Base-by-base conservation (phyloP, 2,797 vertebrate genomes). In the Pantherophis vulpinus region DNA sequence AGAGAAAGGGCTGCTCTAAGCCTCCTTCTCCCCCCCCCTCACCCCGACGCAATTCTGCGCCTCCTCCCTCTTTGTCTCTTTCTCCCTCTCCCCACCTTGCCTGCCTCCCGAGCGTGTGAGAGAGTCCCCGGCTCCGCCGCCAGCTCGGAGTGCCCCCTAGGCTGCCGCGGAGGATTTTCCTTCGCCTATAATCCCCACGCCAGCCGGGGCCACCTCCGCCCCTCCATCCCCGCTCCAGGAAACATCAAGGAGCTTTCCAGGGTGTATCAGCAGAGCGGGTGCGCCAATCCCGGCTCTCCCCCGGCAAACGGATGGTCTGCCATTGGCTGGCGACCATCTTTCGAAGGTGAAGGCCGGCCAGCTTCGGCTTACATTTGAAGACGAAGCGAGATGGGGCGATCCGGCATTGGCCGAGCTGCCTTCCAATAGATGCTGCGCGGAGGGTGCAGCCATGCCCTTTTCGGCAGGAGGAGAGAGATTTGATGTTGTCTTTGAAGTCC, bases 241-340 rank as follows among this genome's bases (percentile, higher is more conserved):
- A 91, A 83, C 51, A n/a, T 25, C 86, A 13, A 66, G n/a, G 93
- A 66, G 90, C 37, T 27, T 87, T 74, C 92, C 79, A 27, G 29
- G 54, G 63, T 14, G 13, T 60, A 90, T 91, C 93, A 90, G 91
- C 92, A 91, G 90, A 94, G 93, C 27, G 27, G 37, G 27, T 16
- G 63, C 74, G 5, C 94, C 94, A 95, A 95, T 95, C 87, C 47
- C 83, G 0, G 91, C 47, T 32, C 87, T 58, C 54, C 61, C 10
- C 37, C 23, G 42, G 37, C n/a, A 2, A 23, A 58, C 10, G 23
- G 59, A 11, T 0, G 25, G 5, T 0, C 51, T n/a, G 20, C 88
- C 90, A 93, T 93, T 91, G 93, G 93, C 90, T 66, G 88, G 14
- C 63, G 63, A 88, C 42, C 54, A 88, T 93, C 92, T 94, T 88